Evolutionary conservation across 2,888 invertebrate species (phyloP).

Genomic region (Tenthredo mesomela): DNA sequence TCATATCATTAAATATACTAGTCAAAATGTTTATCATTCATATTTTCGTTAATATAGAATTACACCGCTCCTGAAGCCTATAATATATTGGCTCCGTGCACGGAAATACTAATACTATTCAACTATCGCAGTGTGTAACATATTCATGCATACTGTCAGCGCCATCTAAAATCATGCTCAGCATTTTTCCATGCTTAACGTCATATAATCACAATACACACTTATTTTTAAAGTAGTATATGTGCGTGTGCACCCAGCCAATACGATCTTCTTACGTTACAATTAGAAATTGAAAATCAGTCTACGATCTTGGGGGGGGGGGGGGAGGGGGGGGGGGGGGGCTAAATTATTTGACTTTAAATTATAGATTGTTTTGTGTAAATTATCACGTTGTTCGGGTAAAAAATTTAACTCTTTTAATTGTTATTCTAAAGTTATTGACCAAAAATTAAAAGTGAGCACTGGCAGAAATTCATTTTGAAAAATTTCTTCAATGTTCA

Average conservation of each 20-base stretch:
- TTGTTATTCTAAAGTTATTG: neutral
- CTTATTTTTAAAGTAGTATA: no score
- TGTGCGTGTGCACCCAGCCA: no score
- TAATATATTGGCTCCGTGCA: no score
- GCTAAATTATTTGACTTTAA: neutral
- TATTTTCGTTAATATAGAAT: neutral
- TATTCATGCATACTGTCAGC: no score
- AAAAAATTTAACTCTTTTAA: neutral
- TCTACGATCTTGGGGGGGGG: neutral
- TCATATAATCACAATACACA: no score
- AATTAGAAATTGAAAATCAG: neutral
- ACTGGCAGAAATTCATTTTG: neutral
- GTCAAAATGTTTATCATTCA: conserved; percentile 65
- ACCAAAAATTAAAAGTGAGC: neutral
- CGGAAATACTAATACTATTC: no score
- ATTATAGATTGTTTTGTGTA: neutral
- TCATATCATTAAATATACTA: conserved; percentile 73
- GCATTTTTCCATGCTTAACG: no score
- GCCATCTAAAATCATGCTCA: no score
- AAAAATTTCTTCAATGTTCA: neutral
- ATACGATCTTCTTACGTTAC: neutral
- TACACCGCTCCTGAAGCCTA: neutral
- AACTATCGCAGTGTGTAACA: no score
- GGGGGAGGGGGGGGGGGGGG: fast-evolving
- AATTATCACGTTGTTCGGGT: neutral